Percentiles rank a stretch among this genome's conserved stretches.
Conservation (phyloP, 2,113 vertebrate species). For the Isichthys henryi region DNA sequence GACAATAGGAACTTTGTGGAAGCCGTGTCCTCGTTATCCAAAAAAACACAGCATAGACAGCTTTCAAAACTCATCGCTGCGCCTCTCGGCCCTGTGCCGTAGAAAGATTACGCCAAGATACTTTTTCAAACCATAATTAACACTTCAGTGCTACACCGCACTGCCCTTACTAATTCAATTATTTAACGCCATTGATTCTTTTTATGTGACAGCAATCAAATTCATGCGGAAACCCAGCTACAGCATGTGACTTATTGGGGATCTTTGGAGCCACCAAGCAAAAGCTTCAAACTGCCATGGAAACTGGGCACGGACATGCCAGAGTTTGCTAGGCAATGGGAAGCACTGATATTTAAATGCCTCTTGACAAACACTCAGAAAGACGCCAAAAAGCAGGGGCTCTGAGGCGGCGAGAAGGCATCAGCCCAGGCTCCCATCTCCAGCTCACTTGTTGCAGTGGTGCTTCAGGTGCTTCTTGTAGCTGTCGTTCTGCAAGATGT, state of each 20-base stretch:
- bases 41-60: slow-evolving; percentile 31
- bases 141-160: not conserved
- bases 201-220: not conserved
- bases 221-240: not conserved
- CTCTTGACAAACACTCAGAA: not conserved
- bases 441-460: slow-evolving; percentile 93
- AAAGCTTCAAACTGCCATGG: not conserved
- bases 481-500: slow-evolving; percentile 91
- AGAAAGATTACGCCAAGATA: not conserved
- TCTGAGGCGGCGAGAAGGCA: not conserved
- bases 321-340: not conserved
- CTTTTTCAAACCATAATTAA: not conserved
- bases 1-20: slow-evolving; percentile 62
- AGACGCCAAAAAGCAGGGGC: not conserved
- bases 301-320: not conserved
- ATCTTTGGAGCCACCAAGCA: not conserved
- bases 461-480: slow-evolving; percentile 98
- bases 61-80: slow-evolving; percentile 33
- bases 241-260: not conserved
- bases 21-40: slow-evolving; percentile 28
- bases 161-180: not conserved
- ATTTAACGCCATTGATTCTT: not conserved
- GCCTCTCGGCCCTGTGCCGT: not conserved
- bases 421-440: not conserved
- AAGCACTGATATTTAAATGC: not conserved